Conservation (phyloP, 37 sponge, comb jelly and placozoan species). For the Halichondria panicea region DNA sequence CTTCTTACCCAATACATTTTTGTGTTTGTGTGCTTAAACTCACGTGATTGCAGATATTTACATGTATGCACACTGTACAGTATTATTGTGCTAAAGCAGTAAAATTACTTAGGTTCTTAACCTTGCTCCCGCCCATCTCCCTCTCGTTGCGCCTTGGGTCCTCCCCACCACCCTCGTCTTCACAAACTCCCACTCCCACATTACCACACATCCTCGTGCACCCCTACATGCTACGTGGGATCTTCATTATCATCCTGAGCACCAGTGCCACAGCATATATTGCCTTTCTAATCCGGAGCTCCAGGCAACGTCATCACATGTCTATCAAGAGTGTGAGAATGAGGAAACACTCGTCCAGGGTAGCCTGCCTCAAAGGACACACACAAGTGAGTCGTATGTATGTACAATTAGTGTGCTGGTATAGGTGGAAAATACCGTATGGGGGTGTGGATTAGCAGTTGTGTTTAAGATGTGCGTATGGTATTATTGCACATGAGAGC, state of each 20-base stretch:
- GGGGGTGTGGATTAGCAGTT: not conserved
- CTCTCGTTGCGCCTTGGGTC: conserved; percentile 53
- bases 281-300: conserved; percentile 16
- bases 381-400: conserved; percentile 27
- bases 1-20: not conserved
- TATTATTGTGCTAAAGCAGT: too few relatives aligned
- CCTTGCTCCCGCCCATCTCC: conserved; percentile 73
- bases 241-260: not conserved
- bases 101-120: conserved; percentile 42
- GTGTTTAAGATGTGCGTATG: not conserved
- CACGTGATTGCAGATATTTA: not conserved
- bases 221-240: conserved; percentile 6
- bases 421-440: too few relatives aligned
- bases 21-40: not conserved
- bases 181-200: not conserved
- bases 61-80: not conserved
- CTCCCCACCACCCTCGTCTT: not conserved
- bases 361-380: conserved; percentile 42
- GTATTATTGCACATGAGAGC: not conserved
- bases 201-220: conserved; percentile 7
- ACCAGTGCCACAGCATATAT: conserved; percentile 11
- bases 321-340: not conserved
- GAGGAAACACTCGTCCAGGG: conserved; percentile 4
- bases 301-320: conserved; percentile 4
- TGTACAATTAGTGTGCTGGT: not conserved